Evolutionary conservation across 2,797 vertebrate species (phyloP), one percentile per base, ranked within the genome.

Genomic region (Anguilla pacifica): DNA sequence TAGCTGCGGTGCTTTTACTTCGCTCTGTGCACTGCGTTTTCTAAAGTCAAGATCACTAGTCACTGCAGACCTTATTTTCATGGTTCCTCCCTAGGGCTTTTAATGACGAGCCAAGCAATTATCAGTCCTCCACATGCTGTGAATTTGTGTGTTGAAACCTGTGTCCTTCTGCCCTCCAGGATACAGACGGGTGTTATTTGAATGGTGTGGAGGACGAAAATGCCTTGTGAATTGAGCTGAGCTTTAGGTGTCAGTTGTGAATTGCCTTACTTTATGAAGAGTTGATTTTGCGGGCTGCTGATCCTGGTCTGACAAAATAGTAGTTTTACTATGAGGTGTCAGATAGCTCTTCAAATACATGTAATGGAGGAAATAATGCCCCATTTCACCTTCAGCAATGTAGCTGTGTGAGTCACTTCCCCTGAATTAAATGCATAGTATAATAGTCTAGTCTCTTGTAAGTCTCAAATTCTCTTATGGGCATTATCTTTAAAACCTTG

Each of bases 101-200:
- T 87, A 93, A 90, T 90, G 89, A 90, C 90, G 90, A 92, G 92
- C 90, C 91, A 93, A 92, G 91, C 94, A 92, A 93, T 94, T 92
- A 93, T 46, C 77, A 88, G 90, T 89, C 88, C 84, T 90, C 79
- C 25, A 90, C 91, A 91, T 83, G 74, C 91, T 87, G 89, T 90
- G 86, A 91, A 88, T 89, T 91, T 90, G 85, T 94, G 94, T 94
- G 94, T 94, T 93, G 88, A 92, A 93, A 94, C 93, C 92, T 93
- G 93, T 90, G 93, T 31, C 87, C 90, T 87, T 25, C 92, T 89
- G 87, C 88, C 90, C 91, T 87, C 86, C 83, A 77, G 90, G 93
- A 92, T 11, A 64, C 92, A 91, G 93, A 87, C 86, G 1, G 91
- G 81, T 87, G 83, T 87, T 77, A 83, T 87, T 79, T 82, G 79